These are phyloP conservation scores for Rotaria magnacalcarata DNA, from an alignment of 2,888 invertebrate species.

Conservation along the genomic window DNA sequence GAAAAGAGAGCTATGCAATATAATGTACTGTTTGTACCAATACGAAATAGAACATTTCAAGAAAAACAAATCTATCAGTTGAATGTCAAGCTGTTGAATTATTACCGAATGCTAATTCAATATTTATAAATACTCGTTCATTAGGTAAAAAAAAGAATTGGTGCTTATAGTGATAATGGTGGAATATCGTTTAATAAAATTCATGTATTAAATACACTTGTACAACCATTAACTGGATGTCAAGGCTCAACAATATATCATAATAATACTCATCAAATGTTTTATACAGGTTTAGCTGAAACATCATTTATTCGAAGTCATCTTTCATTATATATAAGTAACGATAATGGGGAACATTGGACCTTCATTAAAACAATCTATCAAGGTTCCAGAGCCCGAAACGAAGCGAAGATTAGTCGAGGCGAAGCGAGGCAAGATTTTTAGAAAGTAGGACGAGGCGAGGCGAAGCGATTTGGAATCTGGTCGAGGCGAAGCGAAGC, in stretches of 20 bases:
- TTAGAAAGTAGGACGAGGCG: no score
- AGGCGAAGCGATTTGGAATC: no score
- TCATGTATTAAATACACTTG: not conserved
- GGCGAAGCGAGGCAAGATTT: no score
- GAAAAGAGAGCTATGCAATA: conserved; percentile 68
- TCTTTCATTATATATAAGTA: not conserved
- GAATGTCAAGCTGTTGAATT: conserved; percentile 21
- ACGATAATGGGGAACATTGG: not conserved
- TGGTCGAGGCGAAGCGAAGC: no score
- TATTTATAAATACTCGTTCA: not conserved
- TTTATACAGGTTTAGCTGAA: not conserved
- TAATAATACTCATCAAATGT: not conserved
- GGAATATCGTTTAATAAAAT: not conserved
- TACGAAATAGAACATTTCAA: conserved; percentile 76
- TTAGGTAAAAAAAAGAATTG: not conserved
- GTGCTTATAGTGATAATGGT: not conserved
- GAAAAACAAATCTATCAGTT: conserved; percentile 74
- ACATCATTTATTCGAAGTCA: not conserved
- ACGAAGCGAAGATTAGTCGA: no score
- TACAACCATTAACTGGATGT: not conserved
- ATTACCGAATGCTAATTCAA: not conserved
- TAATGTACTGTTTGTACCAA: conserved; percentile 81
- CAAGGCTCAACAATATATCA: not conserved
- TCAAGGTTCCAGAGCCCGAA: not conserved
- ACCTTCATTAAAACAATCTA: not conserved